Evolutionary conservation across 2,113 vertebrate genomes (phyloP), one percentile per base, ranked within the genome.

Genomic region (Pogona vitticeps): DNA sequence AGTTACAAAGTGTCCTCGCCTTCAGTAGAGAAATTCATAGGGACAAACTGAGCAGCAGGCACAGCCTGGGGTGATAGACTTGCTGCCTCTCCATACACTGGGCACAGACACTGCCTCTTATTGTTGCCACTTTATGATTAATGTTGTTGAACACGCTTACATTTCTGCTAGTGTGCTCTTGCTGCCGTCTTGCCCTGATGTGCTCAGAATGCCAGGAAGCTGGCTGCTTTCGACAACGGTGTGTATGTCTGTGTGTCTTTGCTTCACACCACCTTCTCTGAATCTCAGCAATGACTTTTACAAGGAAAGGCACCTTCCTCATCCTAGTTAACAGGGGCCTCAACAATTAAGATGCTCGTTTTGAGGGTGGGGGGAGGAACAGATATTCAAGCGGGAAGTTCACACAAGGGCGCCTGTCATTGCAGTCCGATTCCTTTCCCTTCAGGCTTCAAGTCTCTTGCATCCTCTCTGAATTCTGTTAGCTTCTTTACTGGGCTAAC

Each of bases 161-260:
- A 85, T 76, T 72, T 82, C 71, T 76, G 71, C 72, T 46, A 46
- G 78, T 61, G 59, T 58, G 78, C 40, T 59, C 33, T n/a, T 7
- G 14, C 82, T 84, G 23, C 86, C 1, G n/a, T 10, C 86, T 83
- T 72, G 58, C 40, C 72, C 63, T 15, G 36, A 77, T 77, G 63
- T 82, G 79, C 61, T 88, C 63, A 83, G 72, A 82, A 52, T 82
- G 63, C 80, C 80, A 76, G 80, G 26, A 42, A 82, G 80, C 70
- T 23, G 67, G 17, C 76, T 79, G 52, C 28, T 33, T 76, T 70
- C 46, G 33, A 8, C 33, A 20, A 68, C 26, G 28, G 28, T 68
- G 28, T 31, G 65, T n/a, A 26, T 21, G 76, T 12, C 21, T 5
- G 4, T 18, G 23, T 31, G 18, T 59, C 52, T 58, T 31, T 77